Conservation (phyloP, 2,888 invertebrate species). For the Azorinus chamasolen region DNA sequence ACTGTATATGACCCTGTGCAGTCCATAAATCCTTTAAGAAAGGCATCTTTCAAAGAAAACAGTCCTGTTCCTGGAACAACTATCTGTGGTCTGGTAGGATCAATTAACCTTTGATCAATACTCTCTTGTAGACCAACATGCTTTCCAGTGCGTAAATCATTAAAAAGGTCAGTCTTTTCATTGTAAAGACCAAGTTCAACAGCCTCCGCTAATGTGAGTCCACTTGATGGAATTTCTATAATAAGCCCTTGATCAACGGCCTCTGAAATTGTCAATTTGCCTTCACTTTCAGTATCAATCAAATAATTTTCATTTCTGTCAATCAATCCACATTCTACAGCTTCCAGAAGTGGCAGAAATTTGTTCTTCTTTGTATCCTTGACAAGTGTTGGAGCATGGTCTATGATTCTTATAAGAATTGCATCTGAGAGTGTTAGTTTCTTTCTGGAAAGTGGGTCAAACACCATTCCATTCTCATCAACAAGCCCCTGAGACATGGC, state of each 20-base stretch:
- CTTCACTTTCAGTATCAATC: conserved; percentile 65
- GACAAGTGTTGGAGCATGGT: conserved; percentile 86
- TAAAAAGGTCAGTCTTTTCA: conserved; percentile 65
- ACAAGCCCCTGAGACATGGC: conserved; percentile 92
- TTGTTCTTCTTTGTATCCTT: conserved; percentile 93
- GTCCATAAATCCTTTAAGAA: conserved; percentile 91
- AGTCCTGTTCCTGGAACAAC: conserved; percentile 70
- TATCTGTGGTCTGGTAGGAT: conserved; percentile 67
- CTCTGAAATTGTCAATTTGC: conserved; percentile 67
- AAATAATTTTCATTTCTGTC: conserved; percentile 66
- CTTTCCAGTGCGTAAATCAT: conserved; percentile 91
- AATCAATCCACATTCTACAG: conserved; percentile 72
- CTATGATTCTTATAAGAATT: conserved; percentile 76
- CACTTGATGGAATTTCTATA: conserved; percentile 76
- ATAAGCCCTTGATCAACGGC: conserved; percentile 78
- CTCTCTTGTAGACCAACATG: conserved; percentile 93
- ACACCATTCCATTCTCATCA: conserved; percentile 88
- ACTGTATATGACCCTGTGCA: conserved; percentile 90
- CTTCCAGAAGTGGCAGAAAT: conserved; percentile 90
- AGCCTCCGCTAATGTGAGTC: conserved; percentile 78
- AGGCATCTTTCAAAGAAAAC: conserved; percentile 91
- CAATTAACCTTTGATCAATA: conserved; percentile 91
- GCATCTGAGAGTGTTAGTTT: conserved; percentile 76
- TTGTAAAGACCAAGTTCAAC: conserved; percentile 75
- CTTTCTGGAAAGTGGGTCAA: conserved; percentile 76